These are phyloP conservation scores for Python bivittatus DNA, from an alignment of 2,113 vertebrate genomes.

Conservation along the genomic window DNA sequence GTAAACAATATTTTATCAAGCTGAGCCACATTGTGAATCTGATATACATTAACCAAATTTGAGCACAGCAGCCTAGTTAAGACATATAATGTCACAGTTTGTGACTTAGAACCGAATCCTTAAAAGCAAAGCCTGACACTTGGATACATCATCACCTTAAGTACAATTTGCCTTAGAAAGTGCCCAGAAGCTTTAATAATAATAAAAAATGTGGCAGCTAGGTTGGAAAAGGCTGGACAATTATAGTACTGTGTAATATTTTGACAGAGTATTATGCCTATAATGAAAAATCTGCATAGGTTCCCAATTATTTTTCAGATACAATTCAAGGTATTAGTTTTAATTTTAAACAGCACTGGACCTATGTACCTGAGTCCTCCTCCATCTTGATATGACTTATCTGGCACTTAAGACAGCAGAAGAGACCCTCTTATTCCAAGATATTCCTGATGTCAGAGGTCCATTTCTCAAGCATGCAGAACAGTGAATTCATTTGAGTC, in stretches of 20 bases:
- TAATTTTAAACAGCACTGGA: not conserved
- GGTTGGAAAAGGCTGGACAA: not conserved
- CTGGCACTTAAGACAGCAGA: not conserved
- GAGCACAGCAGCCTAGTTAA: not conserved
- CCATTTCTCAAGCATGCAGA: too few species aligned
- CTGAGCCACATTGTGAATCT: not conserved
- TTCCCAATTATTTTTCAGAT: not conserved
- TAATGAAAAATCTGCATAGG: not conserved
- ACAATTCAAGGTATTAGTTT: not conserved
- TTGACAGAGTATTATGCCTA: not conserved
- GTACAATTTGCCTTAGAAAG: not conserved
- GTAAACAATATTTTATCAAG: not conserved
- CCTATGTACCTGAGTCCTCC: not conserved
- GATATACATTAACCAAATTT: not conserved
- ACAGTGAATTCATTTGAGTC: too few species aligned
- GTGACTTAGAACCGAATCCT: not conserved
- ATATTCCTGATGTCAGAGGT: not conserved
- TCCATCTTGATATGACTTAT: not conserved
- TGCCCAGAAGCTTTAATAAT: not conserved
- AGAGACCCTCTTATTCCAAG: not conserved
- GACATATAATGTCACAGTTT: not conserved
- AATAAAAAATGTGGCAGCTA: not conserved
- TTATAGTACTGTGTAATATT: not conserved
- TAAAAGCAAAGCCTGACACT: not conserved
- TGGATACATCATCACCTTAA: not conserved